Conservation (phyloP, 2,888 invertebrate genomes). For the Amiota minor region DNA sequence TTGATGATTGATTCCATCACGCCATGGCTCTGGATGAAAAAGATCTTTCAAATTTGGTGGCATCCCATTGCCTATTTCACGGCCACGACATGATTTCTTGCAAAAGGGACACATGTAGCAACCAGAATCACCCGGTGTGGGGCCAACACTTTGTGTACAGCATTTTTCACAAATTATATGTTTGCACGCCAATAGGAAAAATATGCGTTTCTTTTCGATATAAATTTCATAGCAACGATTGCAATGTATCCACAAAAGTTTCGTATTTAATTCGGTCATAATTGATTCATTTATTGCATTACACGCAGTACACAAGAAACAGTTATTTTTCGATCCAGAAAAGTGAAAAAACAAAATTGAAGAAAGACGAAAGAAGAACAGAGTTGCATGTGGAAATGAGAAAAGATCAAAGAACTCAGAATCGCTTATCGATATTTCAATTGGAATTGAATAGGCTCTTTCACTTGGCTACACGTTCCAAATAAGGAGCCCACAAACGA, state of each 20-base stretch:
- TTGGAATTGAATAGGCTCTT: not conserved
- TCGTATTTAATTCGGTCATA: not conserved
- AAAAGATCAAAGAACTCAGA: not conserved
- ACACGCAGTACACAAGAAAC: not conserved
- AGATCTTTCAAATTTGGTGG: constrained; percentile 59
- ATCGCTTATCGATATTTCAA: not conserved
- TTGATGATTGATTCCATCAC: constrained; percentile 44
- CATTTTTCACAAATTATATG: constrained; percentile 63
- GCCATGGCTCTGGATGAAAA: constrained; percentile 65
- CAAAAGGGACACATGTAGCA: constrained; percentile 59
- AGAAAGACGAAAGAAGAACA: not conserved
- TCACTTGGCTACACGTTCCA: constrained; percentile 72
- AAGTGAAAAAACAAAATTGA: not conserved
- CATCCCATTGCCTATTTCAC: constrained; percentile 59
- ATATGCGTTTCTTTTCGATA: constrained; percentile 39
- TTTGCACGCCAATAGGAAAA: constrained; percentile 65
- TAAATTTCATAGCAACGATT: constrained; percentile 61
- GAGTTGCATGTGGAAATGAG: not conserved
- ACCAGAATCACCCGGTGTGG: constrained; percentile 43
- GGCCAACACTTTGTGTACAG: constrained; percentile 42
- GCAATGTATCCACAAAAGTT: constrained; percentile 67
- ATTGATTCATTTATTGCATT: too few species aligned
- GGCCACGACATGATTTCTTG: constrained; percentile 49
- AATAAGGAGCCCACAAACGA: constrained; percentile 82
- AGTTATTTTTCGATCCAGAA: not conserved